These are phyloP conservation scores for Ashinkailepas kermadecensis DNA, from an alignment of 2,888 invertebrate genomes.

Conservation along the genomic window DNA sequence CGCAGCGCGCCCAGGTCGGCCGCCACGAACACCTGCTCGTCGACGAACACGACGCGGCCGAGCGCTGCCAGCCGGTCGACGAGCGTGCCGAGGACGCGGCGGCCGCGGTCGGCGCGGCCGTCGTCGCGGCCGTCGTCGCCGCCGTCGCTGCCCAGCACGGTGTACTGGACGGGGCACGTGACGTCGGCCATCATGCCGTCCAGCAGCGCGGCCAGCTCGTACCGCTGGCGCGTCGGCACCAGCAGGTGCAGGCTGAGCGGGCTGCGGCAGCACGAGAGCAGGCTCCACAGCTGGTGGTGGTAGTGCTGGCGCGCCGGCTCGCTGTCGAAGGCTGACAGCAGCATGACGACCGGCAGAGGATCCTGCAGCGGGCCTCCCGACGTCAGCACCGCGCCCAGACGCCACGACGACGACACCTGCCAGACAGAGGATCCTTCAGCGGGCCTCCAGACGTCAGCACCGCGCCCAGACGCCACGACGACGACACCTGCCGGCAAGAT, in stretches of 20 bases:
- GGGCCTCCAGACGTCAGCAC: too few relatives aligned
- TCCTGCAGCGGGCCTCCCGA: conserved; percentile 32
- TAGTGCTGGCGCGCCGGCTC: background rate
- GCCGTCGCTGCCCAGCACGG: background rate
- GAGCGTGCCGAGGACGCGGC: background rate
- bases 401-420: background rate
- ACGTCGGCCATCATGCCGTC: background rate
- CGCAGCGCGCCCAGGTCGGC: background rate
- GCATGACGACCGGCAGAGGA: background rate
- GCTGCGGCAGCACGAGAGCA: background rate
- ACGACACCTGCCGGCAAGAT: too few relatives aligned
- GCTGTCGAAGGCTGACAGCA: background rate
- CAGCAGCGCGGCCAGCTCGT: background rate
- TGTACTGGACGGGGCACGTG: background rate
- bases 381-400: conserved; percentile 26
- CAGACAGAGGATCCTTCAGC: too few relatives aligned
- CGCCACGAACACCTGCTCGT: background rate
- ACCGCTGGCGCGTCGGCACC: background rate
- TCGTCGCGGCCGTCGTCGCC: background rate
- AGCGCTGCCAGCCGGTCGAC: background rate
- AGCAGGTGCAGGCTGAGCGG: conserved; percentile 6
- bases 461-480: too few relatives aligned
- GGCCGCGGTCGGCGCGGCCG: background rate
- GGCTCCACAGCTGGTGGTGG: background rate
- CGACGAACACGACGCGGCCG: conserved; percentile 2